These are phyloP conservation scores for Dolomedes plantarius DNA, from an alignment of 2,888 invertebrate species.

Conservation along the genomic window DNA sequence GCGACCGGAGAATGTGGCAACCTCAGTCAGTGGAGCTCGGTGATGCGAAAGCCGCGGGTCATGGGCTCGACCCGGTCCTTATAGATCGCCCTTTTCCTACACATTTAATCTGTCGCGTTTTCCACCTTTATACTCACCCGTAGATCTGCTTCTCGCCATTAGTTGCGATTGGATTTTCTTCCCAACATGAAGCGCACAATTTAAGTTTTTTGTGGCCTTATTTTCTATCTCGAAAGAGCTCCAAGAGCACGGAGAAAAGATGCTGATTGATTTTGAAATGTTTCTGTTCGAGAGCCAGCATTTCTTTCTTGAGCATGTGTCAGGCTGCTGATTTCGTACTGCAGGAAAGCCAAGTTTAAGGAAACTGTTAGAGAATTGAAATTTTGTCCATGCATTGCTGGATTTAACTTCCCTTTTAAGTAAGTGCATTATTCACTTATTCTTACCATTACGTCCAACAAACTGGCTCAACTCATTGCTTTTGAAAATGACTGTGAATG, in stretches of 20 bases:
- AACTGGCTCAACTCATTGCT: no score
- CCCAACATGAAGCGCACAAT: constrained; percentile 18
- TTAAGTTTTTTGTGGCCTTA: constrained; percentile 35
- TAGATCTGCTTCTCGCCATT: neutral
- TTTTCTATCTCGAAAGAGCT: constrained; percentile 3
- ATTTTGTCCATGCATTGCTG: constrained; percentile 23
- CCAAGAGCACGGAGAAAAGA: neutral
- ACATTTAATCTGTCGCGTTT: constrained; percentile 16
- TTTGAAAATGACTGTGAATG: no score
- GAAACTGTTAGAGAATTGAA: neutral
- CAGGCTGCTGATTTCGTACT: neutral
- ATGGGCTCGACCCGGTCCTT: constrained; percentile 68
- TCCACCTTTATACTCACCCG: constrained; percentile 37
- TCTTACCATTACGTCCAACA: no score
- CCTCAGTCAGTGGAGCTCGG: constrained; percentile 63
- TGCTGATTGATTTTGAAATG: neutral
- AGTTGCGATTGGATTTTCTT: neutral
- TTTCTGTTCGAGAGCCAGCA: neutral
- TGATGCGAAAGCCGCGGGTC: constrained; percentile 66
- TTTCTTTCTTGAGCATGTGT: neutral
- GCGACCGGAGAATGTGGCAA: constrained; percentile 17
- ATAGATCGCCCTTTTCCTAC: constrained; percentile 48
- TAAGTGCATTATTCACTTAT: constrained; percentile 37
- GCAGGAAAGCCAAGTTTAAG: neutral
- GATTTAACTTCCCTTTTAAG: constrained; percentile 62